Percentiles rank a stretch among this genome's conserved stretches.
phyloP scores from a whole-genome alignment of 2,888 invertebrate species.

The Agrypnus murinus region DNA sequence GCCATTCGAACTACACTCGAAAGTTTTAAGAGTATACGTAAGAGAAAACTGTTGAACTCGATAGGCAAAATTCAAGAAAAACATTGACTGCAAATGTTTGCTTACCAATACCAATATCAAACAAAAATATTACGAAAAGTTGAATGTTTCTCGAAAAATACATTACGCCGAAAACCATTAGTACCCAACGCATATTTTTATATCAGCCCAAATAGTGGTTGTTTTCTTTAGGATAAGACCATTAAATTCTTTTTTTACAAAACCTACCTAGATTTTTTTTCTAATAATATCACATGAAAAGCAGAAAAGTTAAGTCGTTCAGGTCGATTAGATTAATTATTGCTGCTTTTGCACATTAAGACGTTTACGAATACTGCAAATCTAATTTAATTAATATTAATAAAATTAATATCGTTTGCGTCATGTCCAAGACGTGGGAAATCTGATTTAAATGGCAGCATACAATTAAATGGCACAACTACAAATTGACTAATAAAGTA shows the following conservation, averaged over 20 bases:
- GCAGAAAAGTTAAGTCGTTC: too few relatives aligned
- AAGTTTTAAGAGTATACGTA: constrained; percentile 56
- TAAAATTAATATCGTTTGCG: too few relatives aligned
- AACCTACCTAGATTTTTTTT: neutral
- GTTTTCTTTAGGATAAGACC: neutral
- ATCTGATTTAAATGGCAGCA: too few relatives aligned
- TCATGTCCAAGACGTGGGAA: too few relatives aligned
- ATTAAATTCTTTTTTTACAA: constrained; percentile 3
- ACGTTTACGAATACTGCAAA: too few relatives aligned
- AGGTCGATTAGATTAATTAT: too few relatives aligned
- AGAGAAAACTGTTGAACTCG: constrained; percentile 54
- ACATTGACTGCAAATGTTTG: constrained; percentile 51
- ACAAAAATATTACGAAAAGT: constrained; percentile 32
- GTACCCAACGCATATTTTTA: constrained; percentile 26
- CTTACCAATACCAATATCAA: constrained; percentile 47
- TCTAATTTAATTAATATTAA: too few relatives aligned
- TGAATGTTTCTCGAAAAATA: constrained; percentile 22
- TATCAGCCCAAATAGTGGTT: neutral
- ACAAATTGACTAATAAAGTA: too few relatives aligned
- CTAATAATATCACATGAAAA: too few relatives aligned
- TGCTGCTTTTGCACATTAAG: too few relatives aligned
- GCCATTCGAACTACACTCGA: constrained; percentile 54
- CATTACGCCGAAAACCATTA: constrained; percentile 34
- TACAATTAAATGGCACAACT: too few relatives aligned
- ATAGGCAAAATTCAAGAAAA: constrained; percentile 55